Evolutionary conservation across 1,140 invertebrate genomes (phyloP), one percentile per base, ranked within the genome.

Genomic region (Leptopilina clavipes): DNA sequence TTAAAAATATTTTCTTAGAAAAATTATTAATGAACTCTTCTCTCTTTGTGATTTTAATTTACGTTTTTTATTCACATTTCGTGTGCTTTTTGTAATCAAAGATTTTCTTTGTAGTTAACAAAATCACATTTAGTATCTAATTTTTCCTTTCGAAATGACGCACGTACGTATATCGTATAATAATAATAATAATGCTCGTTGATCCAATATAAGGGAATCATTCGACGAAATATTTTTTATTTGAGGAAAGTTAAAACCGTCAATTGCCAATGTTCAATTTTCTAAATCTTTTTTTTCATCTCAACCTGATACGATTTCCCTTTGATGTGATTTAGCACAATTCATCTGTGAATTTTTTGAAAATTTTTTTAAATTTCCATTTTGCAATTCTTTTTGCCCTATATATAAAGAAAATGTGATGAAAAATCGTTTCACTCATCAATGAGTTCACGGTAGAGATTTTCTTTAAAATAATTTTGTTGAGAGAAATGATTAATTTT

Each of bases 71-170:
- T 31, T 0, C 54, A 1, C 19, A 14, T 25, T 11, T 65, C 56
- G 18, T 25, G 6, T 14, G 12, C 11, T n/a, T 12, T 65, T 31
- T 65, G 14, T 10, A 31, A 65, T 12, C 10, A 25, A 14, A 11
- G 56, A 5, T 65, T 65, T 25, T 10, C 12, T n/a, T n/a, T 31
- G 25, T 25, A 9, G 14, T 5, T 25, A 14, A 31, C 6, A 31
- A 65, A 65, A 37, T 65, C 59, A 12, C 25, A n/a, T 31, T 0
- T 65, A 6, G n/a, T n/a, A n/a, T n/a, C 25, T 65, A 31, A 65
- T 65, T 31, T 31, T 37, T 65, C 12, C 59, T 65, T 65, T 52
- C n/a, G 48, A 52, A 17, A 52, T 17, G n/a, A 52, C 48, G 14
- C 48, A 52, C n/a, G n/a, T n/a, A n/a, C n/a, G n/a, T n/a, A 65